Base-by-base conservation (phyloP, 2,113 vertebrate species). In the Tretioscincus oriximinensis region DNA sequence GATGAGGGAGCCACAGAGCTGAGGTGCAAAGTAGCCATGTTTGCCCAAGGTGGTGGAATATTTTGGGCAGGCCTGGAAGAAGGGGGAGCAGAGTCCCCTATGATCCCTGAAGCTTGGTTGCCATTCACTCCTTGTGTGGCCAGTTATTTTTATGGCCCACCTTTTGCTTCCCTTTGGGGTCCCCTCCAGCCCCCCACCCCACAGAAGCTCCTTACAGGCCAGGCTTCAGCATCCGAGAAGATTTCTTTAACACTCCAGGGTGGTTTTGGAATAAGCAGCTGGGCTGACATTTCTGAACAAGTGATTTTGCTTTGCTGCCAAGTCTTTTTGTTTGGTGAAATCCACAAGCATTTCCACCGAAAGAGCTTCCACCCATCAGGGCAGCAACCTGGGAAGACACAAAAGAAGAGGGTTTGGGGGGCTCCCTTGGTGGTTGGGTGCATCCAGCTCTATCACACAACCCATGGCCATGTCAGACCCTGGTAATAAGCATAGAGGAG, bases 321-420 rank as follows among this genome's bases (percentile, higher is more conserved):
- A 68, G 0, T 76, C 70, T 26, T 87, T n/a, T 0, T 0, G 29
- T 5, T 21, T n/a, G 0, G 0, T 80, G 89, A 91, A 28, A 90
- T 0, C 28, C 85, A 47, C 82, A 90, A 86, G 80, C 91, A 92
- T 1, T 22, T 83, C 4, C 0, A 41, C 18, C 68, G 1, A 0
- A 1, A 20, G 7, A 2, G 41, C 31, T 5, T 61, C 91, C 90
- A 91, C 45, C 84, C 87, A 41, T 26, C 0, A 0, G 84, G 84
- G 76, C 91, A 92, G 84, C 91, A 92, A 26, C 10, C 6, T 21
- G 75, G 88, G 84, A 77, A 49, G 24, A 41, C 9, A 69, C 8
- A 18, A 41, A 9, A 22, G 31, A 35, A 70, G 1, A 7, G 21
- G 69, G 60, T 65, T 9, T 41, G 35, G 26, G 41, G 22, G 18